These are phyloP conservation scores for Eudorcas thomsonii DNA, from an alignment of 2,113 vertebrate species.

Conservation along the genomic window DNA sequence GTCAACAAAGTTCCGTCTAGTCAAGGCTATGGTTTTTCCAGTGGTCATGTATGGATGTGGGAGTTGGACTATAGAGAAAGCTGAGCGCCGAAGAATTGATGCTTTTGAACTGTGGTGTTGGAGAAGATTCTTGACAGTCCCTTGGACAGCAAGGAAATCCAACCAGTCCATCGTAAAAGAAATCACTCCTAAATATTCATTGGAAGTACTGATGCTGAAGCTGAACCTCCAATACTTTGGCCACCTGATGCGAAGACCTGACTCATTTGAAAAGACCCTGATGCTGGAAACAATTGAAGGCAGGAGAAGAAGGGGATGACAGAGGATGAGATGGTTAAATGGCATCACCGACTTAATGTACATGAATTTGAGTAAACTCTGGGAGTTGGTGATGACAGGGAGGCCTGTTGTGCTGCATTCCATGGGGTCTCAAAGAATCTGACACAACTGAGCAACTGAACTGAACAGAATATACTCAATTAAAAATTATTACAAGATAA, in stretches of 20 bases:
- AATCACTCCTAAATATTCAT: not conserved
- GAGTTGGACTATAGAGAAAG: not conserved
- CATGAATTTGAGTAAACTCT: not conserved
- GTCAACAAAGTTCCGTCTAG: not conserved
- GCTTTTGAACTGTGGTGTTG: not conserved
- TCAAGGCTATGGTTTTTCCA: not conserved
- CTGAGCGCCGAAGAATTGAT: accelerated
- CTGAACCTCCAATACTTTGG: not conserved
- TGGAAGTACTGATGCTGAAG: not conserved
- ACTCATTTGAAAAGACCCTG: not conserved
- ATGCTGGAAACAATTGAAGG: not conserved
- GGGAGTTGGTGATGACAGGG: not conserved
- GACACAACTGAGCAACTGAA: not conserved
- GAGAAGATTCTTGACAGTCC: not conserved
- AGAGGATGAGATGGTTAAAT: not conserved
- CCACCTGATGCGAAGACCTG: not conserved
- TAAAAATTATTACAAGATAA: not conserved
- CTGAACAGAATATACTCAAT: not conserved
- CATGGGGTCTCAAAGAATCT: not conserved
- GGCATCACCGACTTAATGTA: not conserved
- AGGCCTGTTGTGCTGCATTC: not conserved
- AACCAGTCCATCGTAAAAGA: not conserved
- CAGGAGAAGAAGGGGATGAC: not conserved
- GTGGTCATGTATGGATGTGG: not conserved
- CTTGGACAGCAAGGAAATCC: not conserved